These are phyloP conservation scores for Willowsia nigromaculata DNA, from an alignment of 2,888 invertebrate species.

Conservation along the genomic window DNA sequence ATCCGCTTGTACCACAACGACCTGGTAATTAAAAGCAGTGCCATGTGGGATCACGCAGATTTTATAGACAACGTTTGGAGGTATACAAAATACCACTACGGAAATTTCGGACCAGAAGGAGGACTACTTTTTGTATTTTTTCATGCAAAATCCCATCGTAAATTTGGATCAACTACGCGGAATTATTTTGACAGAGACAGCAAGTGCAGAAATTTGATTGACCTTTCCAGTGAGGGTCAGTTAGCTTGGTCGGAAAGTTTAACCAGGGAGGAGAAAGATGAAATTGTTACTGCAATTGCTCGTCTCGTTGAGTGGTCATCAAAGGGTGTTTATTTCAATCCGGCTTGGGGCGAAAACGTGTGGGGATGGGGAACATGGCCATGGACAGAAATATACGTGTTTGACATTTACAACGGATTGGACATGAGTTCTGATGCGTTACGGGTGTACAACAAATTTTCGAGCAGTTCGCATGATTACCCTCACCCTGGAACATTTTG, in stretches of 20 bases:
- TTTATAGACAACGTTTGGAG: slow-evolving; percentile 57
- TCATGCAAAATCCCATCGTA: neutral
- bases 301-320: neutral
- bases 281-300: neutral
- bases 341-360: neutral
- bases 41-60: neutral
- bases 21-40: neutral
- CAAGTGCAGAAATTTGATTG: slow-evolving; percentile 56
- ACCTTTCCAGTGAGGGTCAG: neutral
- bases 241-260: neutral
- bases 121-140: slow-evolving; percentile 32
- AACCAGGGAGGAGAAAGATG: neutral
- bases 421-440: neutral
- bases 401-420: slow-evolving; percentile 51
- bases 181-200: neutral
- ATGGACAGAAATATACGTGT: slow-evolving; percentile 56
- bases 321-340: neutral
- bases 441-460: slow-evolving; percentile 30
- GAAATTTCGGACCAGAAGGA: slow-evolving; percentile 60
- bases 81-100: slow-evolving; percentile 56
- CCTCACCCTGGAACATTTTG: slow-evolving; percentile 16
- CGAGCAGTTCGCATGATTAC: neutral
- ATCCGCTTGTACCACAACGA: neutral
- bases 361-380: slow-evolving; percentile 50
- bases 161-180: slow-evolving; percentile 12